Conservation (phyloP, 2,113 vertebrate species). For the Rhegmatorhina hoffmannsi region DNA sequence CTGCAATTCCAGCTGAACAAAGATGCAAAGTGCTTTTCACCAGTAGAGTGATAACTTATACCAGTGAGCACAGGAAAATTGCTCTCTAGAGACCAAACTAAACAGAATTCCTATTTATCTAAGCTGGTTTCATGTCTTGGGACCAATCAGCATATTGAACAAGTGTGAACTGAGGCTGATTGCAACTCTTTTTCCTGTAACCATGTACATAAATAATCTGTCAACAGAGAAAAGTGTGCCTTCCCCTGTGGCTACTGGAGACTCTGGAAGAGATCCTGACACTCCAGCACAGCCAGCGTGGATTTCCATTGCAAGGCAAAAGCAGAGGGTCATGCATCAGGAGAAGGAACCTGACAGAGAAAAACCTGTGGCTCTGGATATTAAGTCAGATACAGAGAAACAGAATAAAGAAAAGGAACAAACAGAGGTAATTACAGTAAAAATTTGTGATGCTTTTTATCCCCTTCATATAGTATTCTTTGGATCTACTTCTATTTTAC, state of each 20-base stretch:
- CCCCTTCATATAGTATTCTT: not conserved
- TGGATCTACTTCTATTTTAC: not conserved
- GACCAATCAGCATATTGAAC: not conserved
- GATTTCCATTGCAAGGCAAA: slow-evolving; percentile 87
- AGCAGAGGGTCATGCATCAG: slow-evolving; percentile 82
- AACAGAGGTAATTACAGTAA: slow-evolving; percentile 61
- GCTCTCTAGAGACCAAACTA: not conserved
- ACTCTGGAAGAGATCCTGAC: slow-evolving; percentile 10
- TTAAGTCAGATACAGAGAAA: slow-evolving; percentile 63
- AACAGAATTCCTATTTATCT: not conserved
- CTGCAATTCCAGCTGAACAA: not conserved
- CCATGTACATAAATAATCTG: slow-evolving; percentile 33
- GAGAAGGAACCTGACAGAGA: slow-evolving; percentile 78
- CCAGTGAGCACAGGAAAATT: not conserved
- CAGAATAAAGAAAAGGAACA: slow-evolving; percentile 50
- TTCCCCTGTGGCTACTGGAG: not conserved
- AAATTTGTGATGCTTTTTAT: not conserved
- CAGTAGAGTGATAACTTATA: not conserved
- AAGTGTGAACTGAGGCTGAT: not conserved
- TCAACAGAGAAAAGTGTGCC: slow-evolving; percentile 68
- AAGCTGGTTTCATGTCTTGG: not conserved
- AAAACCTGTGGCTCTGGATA: not conserved
- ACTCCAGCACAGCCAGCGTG: slow-evolving; percentile 78
- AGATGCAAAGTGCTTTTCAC: not conserved
- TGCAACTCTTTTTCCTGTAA: slow-evolving; percentile 19